phyloP scores from a whole-genome alignment of 2,113 vertebrate species.

The Phoxinus phoxinus region DNA sequence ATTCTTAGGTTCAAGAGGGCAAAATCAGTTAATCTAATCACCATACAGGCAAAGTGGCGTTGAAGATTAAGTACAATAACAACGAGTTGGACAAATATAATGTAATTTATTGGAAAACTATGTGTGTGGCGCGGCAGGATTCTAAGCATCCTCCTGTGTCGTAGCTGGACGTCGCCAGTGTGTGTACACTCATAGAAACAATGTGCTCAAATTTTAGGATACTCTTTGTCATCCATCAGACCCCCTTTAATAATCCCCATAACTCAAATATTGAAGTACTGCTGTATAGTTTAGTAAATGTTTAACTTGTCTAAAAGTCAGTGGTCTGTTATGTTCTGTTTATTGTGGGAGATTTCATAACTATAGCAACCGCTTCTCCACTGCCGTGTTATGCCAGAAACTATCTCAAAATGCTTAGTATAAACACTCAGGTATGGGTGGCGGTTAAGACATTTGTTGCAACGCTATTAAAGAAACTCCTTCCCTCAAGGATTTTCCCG shows the following conservation, averaged over 20 bases:
- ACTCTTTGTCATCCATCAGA: too few relatives aligned
- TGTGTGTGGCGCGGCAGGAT: neutral
- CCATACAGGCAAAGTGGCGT: too few relatives aligned
- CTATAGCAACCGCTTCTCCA: neutral
- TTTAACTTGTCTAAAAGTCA: neutral
- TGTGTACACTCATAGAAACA: too few relatives aligned
- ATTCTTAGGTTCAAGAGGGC: neutral
- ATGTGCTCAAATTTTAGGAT: too few relatives aligned
- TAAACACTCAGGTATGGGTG: neutral
- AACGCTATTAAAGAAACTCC: neutral
- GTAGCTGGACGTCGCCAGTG: too few relatives aligned
- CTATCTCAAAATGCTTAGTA: neutral
- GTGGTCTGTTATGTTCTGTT: neutral
- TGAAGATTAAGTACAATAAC: too few relatives aligned
- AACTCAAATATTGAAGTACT: neutral
- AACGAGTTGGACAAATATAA: neutral
- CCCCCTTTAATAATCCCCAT: neutral
- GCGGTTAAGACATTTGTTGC: neutral
- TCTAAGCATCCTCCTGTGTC: neutral
- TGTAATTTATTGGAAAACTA: neutral
- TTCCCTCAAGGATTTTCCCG: neutral
- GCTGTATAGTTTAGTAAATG: neutral
- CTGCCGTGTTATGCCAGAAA: neutral
- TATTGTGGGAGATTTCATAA: neutral
- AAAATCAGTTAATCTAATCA: too few relatives aligned